Conservation (phyloP, 2,113 vertebrate genomes). For the Castor canadensis region DNA sequence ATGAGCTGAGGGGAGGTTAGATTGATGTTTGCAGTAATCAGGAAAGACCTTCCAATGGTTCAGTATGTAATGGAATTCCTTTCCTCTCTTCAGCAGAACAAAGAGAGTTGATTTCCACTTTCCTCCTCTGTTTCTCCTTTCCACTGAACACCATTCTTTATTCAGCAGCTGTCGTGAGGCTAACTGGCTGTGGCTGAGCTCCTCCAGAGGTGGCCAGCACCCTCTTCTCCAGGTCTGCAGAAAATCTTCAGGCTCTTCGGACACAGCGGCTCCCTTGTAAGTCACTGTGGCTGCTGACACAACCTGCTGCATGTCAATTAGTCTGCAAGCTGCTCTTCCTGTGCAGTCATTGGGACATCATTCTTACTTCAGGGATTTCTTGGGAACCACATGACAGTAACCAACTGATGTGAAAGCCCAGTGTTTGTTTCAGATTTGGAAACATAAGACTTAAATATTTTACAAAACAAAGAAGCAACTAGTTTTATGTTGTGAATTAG, state of each 20-base stretch:
- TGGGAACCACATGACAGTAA: background rate
- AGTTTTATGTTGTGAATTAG: background rate
- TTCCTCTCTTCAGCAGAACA: background rate
- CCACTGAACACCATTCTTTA: background rate
- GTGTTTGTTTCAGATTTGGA: background rate
- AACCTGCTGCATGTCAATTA: fast-evolving
- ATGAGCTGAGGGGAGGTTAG: background rate
- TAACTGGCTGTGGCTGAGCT: background rate
- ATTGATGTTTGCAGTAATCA: background rate
- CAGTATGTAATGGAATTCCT: background rate
- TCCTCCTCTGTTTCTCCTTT: background rate
- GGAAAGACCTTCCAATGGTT: background rate
- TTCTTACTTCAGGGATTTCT: background rate
- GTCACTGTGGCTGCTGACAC: background rate
- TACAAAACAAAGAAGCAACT: background rate
- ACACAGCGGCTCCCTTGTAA: background rate
- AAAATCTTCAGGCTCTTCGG: background rate
- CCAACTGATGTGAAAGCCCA: background rate
- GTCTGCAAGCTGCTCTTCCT: background rate
- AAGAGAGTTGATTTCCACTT: background rate
- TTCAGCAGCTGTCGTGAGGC: background rate
- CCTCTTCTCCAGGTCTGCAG: background rate
- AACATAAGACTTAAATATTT: background rate
- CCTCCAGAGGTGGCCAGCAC: background rate
- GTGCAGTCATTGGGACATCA: background rate